A percentile compares a stretch with the other conserved stretches of the same genome.
Conservation (phyloP, 2,888 invertebrate species). For the Ctenicera cuprea region DNA sequence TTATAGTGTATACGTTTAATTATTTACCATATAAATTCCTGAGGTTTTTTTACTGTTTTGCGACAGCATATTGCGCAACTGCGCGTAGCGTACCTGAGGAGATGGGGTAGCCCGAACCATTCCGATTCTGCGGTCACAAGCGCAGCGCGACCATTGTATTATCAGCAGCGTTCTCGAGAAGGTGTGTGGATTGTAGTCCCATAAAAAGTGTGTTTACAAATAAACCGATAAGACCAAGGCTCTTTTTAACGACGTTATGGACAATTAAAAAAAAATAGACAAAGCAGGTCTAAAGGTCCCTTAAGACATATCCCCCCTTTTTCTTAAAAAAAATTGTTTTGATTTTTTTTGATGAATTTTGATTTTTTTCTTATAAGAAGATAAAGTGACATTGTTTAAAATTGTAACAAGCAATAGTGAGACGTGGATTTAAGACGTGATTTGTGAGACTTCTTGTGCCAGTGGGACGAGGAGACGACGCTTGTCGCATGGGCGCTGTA, state of each 20-base stretch:
- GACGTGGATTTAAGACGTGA: constrained; percentile 27
- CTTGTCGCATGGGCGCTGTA: constrained; percentile 53
- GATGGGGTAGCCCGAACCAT: constrained; percentile 59
- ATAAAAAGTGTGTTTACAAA: constrained; percentile 48
- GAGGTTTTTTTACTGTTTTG: constrained; percentile 55
- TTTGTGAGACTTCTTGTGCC: constrained; percentile 46
- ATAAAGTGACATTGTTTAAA: constrained; percentile 6
- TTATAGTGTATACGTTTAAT: constrained; percentile 41
- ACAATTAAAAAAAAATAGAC: constrained; percentile 5
- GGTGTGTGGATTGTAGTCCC: constrained; percentile 50
- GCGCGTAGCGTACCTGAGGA: constrained; percentile 59
- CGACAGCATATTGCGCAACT: constrained; percentile 61
- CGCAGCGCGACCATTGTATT: constrained; percentile 60
- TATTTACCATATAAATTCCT: constrained; percentile 47
- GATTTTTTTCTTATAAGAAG: neutral
- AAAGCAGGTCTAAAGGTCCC: neutral
- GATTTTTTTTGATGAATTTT: neutral
- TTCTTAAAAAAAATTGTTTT: constrained; percentile 25
- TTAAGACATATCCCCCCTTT: neutral
- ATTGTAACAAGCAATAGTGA: neutral
- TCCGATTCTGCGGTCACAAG: constrained; percentile 59
- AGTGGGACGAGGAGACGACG: constrained; percentile 49
- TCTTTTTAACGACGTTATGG: neutral
- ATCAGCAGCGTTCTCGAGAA: constrained; percentile 57
- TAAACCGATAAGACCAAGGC: constrained; percentile 29